Evolutionary conservation across 2,888 invertebrate species (phyloP).

Genomic region (Mimachlamys varia): DNA sequence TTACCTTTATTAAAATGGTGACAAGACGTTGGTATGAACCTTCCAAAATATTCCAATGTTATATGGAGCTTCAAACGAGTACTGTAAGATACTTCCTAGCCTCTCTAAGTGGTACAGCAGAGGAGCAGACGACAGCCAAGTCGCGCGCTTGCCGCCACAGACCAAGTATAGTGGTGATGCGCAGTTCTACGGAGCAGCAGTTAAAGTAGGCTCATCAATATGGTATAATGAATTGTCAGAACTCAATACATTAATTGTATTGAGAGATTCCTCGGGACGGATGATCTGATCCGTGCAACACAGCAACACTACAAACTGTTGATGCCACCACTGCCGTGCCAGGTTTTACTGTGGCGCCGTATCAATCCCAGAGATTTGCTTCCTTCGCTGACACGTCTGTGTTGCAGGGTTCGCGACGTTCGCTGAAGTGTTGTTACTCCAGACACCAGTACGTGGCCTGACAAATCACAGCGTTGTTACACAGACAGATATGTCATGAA

Average conservation of each 20-base stretch:
- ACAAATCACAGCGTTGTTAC: constrained; percentile 23
- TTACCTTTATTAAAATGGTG: not conserved
- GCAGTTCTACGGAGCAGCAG: constrained; percentile 16
- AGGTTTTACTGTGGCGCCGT: not conserved
- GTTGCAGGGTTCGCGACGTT: constrained; percentile 31
- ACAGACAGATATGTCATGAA: constrained; percentile 23
- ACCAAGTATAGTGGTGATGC: constrained; percentile 31
- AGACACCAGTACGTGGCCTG: not conserved
- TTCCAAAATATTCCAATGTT: not conserved
- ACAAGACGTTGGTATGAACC: not conserved
- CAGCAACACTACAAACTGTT: constrained; percentile 26
- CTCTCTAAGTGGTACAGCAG: constrained; percentile 13
- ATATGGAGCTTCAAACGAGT: not conserved
- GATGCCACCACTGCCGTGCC: constrained; percentile 9
- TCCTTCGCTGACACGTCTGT: not conserved
- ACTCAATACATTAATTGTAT: constrained; percentile 45
- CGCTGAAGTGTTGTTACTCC: constrained; percentile 12
- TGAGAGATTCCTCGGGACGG: constrained; percentile 40
- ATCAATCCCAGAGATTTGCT: constrained; percentile 15
- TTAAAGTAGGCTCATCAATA: constrained; percentile 47
- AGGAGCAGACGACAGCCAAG: constrained; percentile 28
- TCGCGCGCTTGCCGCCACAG: constrained; percentile 28
- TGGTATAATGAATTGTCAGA: constrained; percentile 45
- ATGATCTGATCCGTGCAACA: constrained; percentile 28
- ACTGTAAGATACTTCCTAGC: not conserved